Evolutionary conservation across 2,113 vertebrate species (phyloP).

Genomic region (Cynocephalus volans): DNA sequence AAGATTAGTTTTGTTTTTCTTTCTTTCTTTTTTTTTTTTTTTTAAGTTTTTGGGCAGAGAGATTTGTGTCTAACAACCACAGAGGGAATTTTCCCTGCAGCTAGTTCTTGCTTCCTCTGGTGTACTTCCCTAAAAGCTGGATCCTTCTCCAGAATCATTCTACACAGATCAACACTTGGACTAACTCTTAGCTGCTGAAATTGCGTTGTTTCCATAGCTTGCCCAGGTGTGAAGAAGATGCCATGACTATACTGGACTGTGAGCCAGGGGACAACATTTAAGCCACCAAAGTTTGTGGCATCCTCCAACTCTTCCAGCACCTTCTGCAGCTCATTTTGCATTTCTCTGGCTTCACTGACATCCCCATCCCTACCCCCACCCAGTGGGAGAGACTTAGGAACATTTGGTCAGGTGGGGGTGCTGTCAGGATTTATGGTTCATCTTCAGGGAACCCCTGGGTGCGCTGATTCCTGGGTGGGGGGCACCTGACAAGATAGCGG

Average conservation of each 20-base stretch:
- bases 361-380: background rate
- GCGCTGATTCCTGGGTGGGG: constrained; percentile 58
- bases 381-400: background rate
- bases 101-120: background rate
- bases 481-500: constrained; percentile 75
- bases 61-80: background rate
- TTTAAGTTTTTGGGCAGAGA: background rate
- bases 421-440: constrained; percentile 58
- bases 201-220: background rate
- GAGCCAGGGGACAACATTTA: background rate
- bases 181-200: background rate
- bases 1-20: background rate
- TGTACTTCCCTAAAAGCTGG: background rate
- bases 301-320: background rate
- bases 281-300: background rate
- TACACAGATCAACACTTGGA: background rate
- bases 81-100: background rate
- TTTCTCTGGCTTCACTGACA: background rate
- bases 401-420: background rate
- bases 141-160: background rate
- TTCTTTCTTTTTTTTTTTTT: background rate
- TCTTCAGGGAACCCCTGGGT: constrained; percentile 74
- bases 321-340: background rate
- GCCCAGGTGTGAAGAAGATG: background rate
- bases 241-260: background rate